Evolutionary conservation across 2,888 invertebrate species (phyloP), one percentile per base, ranked within the genome.

Genomic region (Liodrosophila aerea): DNA sequence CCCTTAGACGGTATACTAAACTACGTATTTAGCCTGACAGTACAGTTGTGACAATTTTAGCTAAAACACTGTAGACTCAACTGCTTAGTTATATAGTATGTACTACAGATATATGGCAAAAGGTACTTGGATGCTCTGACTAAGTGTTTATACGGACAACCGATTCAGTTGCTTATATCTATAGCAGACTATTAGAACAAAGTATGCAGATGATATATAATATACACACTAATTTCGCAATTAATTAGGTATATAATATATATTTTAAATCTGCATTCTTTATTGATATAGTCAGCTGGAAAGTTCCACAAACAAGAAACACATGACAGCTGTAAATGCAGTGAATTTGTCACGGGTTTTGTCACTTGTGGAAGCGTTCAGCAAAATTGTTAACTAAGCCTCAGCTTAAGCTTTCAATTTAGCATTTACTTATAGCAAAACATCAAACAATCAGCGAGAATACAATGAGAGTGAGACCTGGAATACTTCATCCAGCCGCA

Each of bases 41-140:
- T 44, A 44, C n/a, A 47, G 30, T 47, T 53, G 13, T 18, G 1
- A n/a, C 7, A 12, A 49, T 47, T 51, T 47, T 15, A 63, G 52
- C 53, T 68, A 67, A 51, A 47, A 52, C 46, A 29, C 16, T 22
- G 22, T 22, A 22, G 22, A 22, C 22, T 22, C 22, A 5, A 22
- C 22, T 22, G 22, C 64, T 64, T 46, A 58, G 13, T 29, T 56
- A 43, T 12, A 29, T 15, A 34, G 49, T 30, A 36, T 47, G 29
- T 52, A n/a, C n/a, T n/a, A n/a, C n/a, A n/a, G n/a, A n/a, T n/a
- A 57, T 47, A 64, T 74, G 71, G 71, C 74, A 60, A 51, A 65
- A 78, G 78, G 85, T 78, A 78, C 78, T 43, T 77, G 57, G 51
- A 81, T 66, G 64, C 59, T 77, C 64, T 70, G 58, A 70, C 46